These are phyloP conservation scores for Periophthalmus magnuspinnatus DNA, from an alignment of 2,797 vertebrate genomes.

Conservation along the genomic window DNA sequence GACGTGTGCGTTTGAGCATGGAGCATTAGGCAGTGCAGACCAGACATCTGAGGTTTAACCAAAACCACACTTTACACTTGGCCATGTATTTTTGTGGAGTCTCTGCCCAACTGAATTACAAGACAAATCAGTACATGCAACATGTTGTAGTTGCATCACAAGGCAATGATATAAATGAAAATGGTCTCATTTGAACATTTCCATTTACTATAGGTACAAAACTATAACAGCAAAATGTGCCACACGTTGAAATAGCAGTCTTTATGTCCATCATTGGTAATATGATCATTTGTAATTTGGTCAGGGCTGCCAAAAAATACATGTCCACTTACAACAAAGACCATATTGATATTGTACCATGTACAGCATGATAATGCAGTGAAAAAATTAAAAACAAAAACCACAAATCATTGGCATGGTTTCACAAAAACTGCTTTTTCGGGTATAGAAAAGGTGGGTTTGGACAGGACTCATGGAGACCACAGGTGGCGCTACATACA, in stretches of 20 bases:
- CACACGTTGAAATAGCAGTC: constrained; percentile 77
- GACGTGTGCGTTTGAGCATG: constrained; percentile 19
- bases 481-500: constrained; percentile 77
- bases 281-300: constrained; percentile 48
- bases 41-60: constrained; percentile 14
- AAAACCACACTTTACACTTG: constrained; percentile 33
- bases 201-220: background rate
- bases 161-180: constrained; percentile 37
- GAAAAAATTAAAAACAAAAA: background rate
- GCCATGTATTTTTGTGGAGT: constrained; percentile 78
- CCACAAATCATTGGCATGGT: constrained; percentile 37
- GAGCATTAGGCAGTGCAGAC: background rate
- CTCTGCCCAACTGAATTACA: constrained; percentile 80
- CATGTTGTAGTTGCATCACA: constrained; percentile 41
- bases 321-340: constrained; percentile 66
- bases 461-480: constrained; percentile 23
- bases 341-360: constrained; percentile 23
- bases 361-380: constrained; percentile 48
- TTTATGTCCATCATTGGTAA: constrained; percentile 63
- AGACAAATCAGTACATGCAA: constrained; percentile 40
- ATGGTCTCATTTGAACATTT: constrained; percentile 1
- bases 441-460: constrained; percentile 37
- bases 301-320: constrained; percentile 75
- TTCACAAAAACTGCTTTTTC: constrained; percentile 82
- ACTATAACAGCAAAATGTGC: constrained; percentile 2